A percentile compares a stretch with the other conserved stretches of the same genome.
Evolutionary conservation across 2,113 vertebrate genomes (phyloP).

Genomic region (Lophochroa leadbeateri): DNA sequence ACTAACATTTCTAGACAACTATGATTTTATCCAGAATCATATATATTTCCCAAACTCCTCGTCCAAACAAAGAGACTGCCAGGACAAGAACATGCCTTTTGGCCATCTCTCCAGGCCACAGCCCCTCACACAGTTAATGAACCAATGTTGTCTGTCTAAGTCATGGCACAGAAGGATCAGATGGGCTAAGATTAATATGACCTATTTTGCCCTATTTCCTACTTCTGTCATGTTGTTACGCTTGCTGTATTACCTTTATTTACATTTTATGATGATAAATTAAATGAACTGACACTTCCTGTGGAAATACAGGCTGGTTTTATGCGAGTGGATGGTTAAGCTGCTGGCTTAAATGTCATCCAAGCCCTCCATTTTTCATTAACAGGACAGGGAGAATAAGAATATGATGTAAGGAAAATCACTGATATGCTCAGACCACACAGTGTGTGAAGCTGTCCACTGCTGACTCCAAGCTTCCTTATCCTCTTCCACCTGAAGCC

Average conservation of each 20-base stretch:
- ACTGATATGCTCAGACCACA: not conserved
- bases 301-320: not conserved
- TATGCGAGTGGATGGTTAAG: not conserved
- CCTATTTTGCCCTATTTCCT: not conserved
- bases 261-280: not conserved
- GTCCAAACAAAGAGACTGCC: not conserved
- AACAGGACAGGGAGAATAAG: not conserved
- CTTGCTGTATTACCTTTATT: not conserved
- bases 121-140: not conserved
- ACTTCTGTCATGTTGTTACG: not conserved
- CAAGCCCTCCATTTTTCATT: not conserved
- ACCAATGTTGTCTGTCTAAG: not conserved
- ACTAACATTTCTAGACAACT: not conserved
- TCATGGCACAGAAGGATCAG: not conserved
- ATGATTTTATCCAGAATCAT: not conserved
- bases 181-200: not conserved
- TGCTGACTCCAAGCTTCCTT: rapidly evolving
- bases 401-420: not conserved
- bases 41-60: not conserved
- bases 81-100: not conserved
- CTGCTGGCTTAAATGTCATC: not conserved
- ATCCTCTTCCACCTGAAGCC: not conserved
- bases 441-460: rapidly evolving
- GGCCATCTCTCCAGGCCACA: not conserved
- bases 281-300: not conserved